Evolutionary conservation across 2,113 vertebrate genomes (phyloP).

Genomic region (Leptodactylus fuscus): DNA sequence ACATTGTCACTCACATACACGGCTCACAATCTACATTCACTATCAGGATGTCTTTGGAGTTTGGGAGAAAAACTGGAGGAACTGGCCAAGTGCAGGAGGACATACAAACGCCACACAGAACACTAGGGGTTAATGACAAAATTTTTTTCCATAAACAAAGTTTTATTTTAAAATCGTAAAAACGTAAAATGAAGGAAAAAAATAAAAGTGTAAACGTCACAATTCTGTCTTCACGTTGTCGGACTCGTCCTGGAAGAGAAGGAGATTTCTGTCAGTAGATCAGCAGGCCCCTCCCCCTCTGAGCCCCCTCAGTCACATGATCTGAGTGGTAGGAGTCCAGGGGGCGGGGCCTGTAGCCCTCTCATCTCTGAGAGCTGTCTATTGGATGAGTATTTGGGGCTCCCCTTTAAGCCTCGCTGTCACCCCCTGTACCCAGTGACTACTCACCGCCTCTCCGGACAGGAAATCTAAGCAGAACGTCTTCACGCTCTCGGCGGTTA

Average conservation of each 20-base stretch:
- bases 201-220: background rate
- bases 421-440: background rate
- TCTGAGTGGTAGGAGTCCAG: background rate
- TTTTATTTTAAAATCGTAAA: constrained; percentile 16
- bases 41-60: too few relatives aligned
- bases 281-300: background rate
- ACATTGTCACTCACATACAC: too few relatives aligned
- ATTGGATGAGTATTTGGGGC: too few relatives aligned
- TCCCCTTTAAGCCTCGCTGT: background rate
- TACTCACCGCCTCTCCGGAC: constrained; percentile 67
- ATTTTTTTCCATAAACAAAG: background rate
- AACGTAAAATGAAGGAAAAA: background rate
- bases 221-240: constrained; percentile 38
- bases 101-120: background rate
- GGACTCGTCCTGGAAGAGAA: constrained; percentile 22
- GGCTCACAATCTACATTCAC: too few relatives aligned
- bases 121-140: background rate
- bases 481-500: constrained; percentile 74
- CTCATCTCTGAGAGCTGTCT: too few relatives aligned
- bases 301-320: background rate
- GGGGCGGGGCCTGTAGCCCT: background rate
- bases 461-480: constrained; percentile 84
- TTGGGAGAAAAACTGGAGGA: too few relatives aligned
- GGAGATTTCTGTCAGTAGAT: too few relatives aligned
- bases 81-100: too few relatives aligned